A percentile compares a stretch with the other conserved stretches of the same genome.
Conservation (phyloP, 2,888 invertebrate genomes). For the Auanema sp. region DNA sequence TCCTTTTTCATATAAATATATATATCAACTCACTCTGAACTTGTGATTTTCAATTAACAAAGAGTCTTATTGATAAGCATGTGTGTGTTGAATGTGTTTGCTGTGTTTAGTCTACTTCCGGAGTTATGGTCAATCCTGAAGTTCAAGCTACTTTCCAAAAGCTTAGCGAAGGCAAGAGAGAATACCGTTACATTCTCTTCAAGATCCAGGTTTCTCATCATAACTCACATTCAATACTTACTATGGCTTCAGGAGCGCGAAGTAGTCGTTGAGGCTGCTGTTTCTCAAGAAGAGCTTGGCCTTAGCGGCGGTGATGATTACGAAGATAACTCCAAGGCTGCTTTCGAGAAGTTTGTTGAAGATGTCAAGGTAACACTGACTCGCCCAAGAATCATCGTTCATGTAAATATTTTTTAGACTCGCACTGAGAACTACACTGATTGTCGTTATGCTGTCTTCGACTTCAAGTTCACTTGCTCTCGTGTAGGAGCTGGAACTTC, state of each 20-base stretch:
- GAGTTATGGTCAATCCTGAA: slow-evolving; percentile 63
- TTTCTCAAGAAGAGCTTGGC: slow-evolving; percentile 54
- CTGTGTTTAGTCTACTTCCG: slow-evolving; percentile 56
- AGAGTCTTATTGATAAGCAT: slow-evolving; percentile 12
- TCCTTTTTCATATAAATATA: not conserved
- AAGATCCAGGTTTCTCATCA: slow-evolving; percentile 55
- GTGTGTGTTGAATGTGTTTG: slow-evolving; percentile 15
- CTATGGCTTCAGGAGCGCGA: slow-evolving; percentile 62
- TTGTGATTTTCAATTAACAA: not conserved
- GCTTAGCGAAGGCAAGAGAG: slow-evolving; percentile 62
- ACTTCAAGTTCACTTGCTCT: slow-evolving; percentile 90
- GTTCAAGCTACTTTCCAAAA: slow-evolving; percentile 63
- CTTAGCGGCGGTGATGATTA: slow-evolving; percentile 54
- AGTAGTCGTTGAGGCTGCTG: slow-evolving; percentile 62
- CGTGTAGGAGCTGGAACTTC: slow-evolving; percentile 86
- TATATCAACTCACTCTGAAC: not conserved
- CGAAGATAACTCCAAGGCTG: slow-evolving; percentile 68
- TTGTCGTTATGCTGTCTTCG: slow-evolving; percentile 93
- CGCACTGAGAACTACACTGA: slow-evolving; percentile 77
- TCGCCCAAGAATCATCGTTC: not conserved
- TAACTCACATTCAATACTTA: too few relatives aligned
- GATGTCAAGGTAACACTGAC: slow-evolving; percentile 76
- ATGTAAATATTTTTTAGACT: slow-evolving; percentile 19
- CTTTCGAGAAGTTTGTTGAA: slow-evolving; percentile 90
- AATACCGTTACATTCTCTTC: slow-evolving; percentile 64